These are phyloP conservation scores for Micrastur ruficollis DNA, from an alignment of 2,797 vertebrate species.

Conservation along the genomic window DNA sequence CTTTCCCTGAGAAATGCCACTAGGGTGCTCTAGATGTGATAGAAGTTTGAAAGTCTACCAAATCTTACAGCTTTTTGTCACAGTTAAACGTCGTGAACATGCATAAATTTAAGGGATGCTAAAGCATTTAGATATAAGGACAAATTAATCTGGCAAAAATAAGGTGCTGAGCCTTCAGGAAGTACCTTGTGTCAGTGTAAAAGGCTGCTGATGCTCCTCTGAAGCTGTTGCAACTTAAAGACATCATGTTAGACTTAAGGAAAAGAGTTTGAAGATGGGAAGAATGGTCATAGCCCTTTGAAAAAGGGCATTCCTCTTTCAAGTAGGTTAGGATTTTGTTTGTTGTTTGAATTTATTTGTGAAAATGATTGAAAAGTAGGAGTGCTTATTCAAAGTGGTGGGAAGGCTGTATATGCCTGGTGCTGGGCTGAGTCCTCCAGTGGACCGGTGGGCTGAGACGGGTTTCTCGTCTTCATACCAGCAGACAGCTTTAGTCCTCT, in stretches of 20 bases:
- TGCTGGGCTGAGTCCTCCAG: rapidly evolving
- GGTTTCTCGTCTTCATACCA: rapidly evolving
- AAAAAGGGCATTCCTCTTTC: neutral
- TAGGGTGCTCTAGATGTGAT: neutral
- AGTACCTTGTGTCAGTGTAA: neutral
- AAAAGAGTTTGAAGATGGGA: neutral
- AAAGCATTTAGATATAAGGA: neutral
- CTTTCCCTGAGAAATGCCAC: neutral
- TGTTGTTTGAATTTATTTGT: neutral
- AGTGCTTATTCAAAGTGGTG: rapidly evolving
- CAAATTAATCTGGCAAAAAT: neutral
- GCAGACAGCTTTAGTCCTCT: neutral
- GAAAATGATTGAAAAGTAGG: neutral
- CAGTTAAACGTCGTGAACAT: neutral
- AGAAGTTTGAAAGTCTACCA: neutral
- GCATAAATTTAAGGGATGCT: neutral
- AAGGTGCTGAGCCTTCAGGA: neutral
- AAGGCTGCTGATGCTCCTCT: neutral
- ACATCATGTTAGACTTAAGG: neutral
- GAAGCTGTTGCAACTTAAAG: neutral
- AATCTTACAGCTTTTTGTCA: neutral
- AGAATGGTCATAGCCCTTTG: neutral
- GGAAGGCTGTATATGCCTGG: neutral
- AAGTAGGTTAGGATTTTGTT: neutral
- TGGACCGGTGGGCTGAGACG: neutral